Evolutionary conservation across 1,140 invertebrate species (phyloP), one percentile per base, ranked within the genome.

Genomic region (Melitaea cinxia): DNA sequence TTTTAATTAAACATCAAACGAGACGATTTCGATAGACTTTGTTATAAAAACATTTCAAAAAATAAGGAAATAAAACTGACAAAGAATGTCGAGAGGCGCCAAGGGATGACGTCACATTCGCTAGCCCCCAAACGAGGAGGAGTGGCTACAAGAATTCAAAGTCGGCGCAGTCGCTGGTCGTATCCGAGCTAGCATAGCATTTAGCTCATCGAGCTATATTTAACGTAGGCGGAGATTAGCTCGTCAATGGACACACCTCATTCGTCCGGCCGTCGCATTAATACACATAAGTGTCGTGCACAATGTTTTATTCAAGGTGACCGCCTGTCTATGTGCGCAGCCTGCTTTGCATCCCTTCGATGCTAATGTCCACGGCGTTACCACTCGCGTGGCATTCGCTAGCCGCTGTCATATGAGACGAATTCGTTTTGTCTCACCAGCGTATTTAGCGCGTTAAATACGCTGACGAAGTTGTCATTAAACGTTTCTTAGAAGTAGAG

Each of bases 211-310:
- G 68, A 53, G 68, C 72, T 75, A 72, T 69, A 72, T 67, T 68
- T 73, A 73, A 67, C 70, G 72, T 73, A 72, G 74, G 74, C 71
- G 74, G 74, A 71, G 71, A 73, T 67, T 62, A 66, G 45, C 33
- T 63, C 59, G 55, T 66, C 62, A 57, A 53, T 70, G 64, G 71
- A 73, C 74, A 77, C 74, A 73, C 74, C 74, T 77, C 69, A 65
- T 68, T 73, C 72, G 72, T 65, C 67, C 39, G 67, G 24, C 58
- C 68, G 63, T 62, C 65, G 56, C 63, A 70, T 71, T 73, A 68
- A 73, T 69, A 69, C 68, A 68, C 56, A 54, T 67, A 65, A 53
- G 56, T 58, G 30, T 33, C 33, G 60, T 57, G 58, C 35, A 59
- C 63, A 45, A 71, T 70, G 68, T 71, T 68, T 69, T 68, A 74